Conservation (phyloP, 92 coral and sea anemone genomes). For the Muricea muricata region DNA sequence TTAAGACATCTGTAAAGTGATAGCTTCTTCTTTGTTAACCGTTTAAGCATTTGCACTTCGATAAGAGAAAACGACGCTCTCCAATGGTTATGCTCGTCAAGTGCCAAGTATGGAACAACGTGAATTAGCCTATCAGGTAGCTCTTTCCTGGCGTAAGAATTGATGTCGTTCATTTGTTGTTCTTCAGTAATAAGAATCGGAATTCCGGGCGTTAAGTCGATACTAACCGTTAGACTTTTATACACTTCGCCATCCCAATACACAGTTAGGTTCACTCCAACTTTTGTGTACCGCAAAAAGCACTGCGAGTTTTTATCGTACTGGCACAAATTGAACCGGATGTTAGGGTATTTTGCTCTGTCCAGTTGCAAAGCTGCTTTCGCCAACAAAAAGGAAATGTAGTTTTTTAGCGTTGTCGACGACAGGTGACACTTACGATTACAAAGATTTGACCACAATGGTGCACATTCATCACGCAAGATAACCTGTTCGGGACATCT, state of each 20-base stretch:
- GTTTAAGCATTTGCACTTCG: constrained; percentile 26
- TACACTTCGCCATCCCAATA: constrained; percentile 37
- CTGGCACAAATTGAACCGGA: constrained; percentile 7
- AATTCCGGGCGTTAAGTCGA: constrained; percentile 57
- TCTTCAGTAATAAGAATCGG: background rate
- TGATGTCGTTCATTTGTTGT: background rate
- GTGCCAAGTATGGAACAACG: constrained; percentile 30
- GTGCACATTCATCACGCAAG: background rate
- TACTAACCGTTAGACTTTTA: constrained; percentile 22
- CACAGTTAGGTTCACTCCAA: constrained; percentile 33
- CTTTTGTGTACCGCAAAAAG: constrained; percentile 26
- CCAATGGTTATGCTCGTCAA: constrained; percentile 15
- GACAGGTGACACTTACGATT: background rate
- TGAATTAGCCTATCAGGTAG: background rate
- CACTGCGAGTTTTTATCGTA: background rate
- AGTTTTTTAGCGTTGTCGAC: background rate
- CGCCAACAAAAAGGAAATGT: constrained; percentile 9
- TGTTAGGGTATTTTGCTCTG: constrained; percentile 27
- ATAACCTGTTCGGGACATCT: background rate
- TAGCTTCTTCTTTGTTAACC: constrained; percentile 11
- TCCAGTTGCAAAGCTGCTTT: constrained; percentile 19
- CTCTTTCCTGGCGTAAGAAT: background rate
- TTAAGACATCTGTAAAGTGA: constrained; percentile 49
- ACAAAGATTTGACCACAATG: constrained; percentile 20
- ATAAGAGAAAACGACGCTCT: constrained; percentile 46